A percentile compares a stretch with the other conserved stretches of the same genome.
Conservation (phyloP, 2,797 vertebrate species). For the Tapera naevia region DNA sequence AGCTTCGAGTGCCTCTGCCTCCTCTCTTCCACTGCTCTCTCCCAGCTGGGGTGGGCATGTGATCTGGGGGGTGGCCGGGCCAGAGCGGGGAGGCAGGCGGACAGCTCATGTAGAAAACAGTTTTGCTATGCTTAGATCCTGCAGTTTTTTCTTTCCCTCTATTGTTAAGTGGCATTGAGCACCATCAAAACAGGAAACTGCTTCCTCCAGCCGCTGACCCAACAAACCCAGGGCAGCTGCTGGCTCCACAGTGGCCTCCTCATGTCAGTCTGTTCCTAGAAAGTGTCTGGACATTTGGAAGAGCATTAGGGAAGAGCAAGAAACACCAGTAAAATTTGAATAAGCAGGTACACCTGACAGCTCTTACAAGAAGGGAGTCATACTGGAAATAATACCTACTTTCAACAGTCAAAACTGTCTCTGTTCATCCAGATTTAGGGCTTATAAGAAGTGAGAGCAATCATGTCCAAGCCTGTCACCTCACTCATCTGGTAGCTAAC, state of each 20-base stretch:
- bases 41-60: fast-evolving
- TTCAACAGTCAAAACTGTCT: background rate
- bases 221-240: slow-evolving; percentile 23
- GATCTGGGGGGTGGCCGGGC: background rate
- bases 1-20: background rate
- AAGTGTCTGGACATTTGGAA: slow-evolving; percentile 38
- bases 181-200: slow-evolving; percentile 77
- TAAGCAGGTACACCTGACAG: background rate
- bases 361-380: background rate
- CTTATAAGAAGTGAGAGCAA: background rate
- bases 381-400: background rate
- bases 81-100: background rate
- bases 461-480: background rate
- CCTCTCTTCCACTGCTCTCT: background rate
- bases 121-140: slow-evolving; percentile 54
- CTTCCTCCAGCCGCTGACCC: slow-evolving; percentile 65
- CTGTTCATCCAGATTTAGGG: background rate
- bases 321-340: background rate
- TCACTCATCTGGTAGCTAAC: background rate
- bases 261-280: slow-evolving; percentile 34
- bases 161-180: slow-evolving; percentile 78
- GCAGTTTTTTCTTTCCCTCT: slow-evolving; percentile 71
- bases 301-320: background rate
- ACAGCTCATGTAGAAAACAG: slow-evolving; percentile 48
- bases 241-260: slow-evolving; percentile 30